Evolutionary conservation across 2,113 vertebrate genomes (phyloP).

Genomic region (Daboia siamensis): DNA sequence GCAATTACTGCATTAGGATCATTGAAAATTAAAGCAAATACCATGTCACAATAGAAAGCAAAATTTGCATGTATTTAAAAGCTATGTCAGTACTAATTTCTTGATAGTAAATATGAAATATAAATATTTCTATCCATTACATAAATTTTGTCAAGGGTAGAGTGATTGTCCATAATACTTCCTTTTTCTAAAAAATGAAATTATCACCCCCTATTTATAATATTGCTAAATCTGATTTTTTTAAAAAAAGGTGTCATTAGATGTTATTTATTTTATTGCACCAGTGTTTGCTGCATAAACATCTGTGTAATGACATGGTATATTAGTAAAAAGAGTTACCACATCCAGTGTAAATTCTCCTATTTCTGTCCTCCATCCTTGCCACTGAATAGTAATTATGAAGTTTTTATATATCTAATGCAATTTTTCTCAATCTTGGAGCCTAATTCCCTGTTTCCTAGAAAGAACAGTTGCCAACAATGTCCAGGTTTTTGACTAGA

Average conservation of each 20-base stretch:
- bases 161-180: background rate
- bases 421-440: too few relatives aligned
- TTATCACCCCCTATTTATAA: background rate
- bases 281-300: background rate
- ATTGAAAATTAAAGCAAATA: too few relatives aligned
- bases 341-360: background rate
- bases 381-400: background rate
- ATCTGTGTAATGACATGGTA: background rate
- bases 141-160: background rate
- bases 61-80: too few relatives aligned
- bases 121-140: background rate
- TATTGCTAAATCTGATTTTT: background rate
- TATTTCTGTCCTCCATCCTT: background rate
- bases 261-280: background rate
- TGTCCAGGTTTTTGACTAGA: background rate
- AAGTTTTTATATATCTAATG: background rate
- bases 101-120: background rate
- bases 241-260: background rate
- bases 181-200: background rate
- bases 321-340: background rate
- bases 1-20: too few relatives aligned
- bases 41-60: too few relatives aligned
- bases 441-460: background rate
- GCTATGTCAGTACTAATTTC: too few relatives aligned
- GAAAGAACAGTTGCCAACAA: too few relatives aligned